A percentile compares a stretch with the other conserved stretches of the same genome.
phyloP scores from a whole-genome alignment of 1,140 invertebrate genomes.

The Patella vulgata region DNA sequence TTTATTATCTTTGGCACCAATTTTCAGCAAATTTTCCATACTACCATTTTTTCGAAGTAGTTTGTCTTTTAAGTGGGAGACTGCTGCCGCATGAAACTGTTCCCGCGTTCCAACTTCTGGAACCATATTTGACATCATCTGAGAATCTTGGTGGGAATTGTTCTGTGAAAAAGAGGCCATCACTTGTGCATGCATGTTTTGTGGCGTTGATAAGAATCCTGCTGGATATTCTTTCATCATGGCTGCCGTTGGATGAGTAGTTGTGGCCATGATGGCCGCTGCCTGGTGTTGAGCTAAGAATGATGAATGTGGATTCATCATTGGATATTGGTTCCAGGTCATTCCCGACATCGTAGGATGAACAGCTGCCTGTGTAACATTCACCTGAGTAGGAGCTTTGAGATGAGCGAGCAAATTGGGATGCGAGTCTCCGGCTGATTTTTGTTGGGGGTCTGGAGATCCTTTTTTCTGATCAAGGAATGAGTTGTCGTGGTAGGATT shows the following conservation, averaged over 20 bases:
- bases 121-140: not conserved
- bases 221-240: not conserved
- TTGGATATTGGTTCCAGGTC: not conserved
- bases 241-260: not conserved
- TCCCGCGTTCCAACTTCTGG: slow-evolving; percentile 30
- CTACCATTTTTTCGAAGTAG: slow-evolving; percentile 55
- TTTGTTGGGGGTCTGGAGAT: slow-evolving; percentile 8
- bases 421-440: slow-evolving; percentile 56
- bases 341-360: not conserved
- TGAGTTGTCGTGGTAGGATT: no score
- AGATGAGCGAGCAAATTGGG: slow-evolving; percentile 58
- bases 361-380: not conserved
- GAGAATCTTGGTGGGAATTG: not conserved
- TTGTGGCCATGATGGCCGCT: not conserved
- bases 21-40: slow-evolving; percentile 52
- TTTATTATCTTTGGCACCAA: not conserved
- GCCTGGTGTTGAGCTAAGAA: not conserved
- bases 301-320: not conserved
- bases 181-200: no score
- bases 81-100: slow-evolving; percentile 47
- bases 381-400: slow-evolving; percentile 7
- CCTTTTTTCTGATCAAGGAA: no score
- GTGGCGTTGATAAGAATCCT: no score
- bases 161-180: not conserved
- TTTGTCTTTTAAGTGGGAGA: slow-evolving; percentile 55